Evolutionary conservation across 1,140 invertebrate genomes (phyloP).

Genomic region (Zophobas atratus): DNA sequence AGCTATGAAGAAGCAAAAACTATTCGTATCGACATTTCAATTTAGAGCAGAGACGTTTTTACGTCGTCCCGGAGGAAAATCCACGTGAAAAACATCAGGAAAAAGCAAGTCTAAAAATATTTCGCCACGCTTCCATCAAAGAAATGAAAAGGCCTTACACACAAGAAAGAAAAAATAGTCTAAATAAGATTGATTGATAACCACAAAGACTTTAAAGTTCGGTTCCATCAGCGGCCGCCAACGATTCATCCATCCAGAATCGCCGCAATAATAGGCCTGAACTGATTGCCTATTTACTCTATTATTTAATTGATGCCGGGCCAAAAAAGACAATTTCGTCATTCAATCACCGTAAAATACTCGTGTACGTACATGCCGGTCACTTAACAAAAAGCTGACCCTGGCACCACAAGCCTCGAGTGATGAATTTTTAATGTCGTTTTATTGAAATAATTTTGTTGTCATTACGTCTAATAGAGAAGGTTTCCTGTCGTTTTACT

Average conservation of each 20-base stretch:
- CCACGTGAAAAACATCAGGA: conserved; percentile 9
- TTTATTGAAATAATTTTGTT: conserved; percentile 29
- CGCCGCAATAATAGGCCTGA: conserved; percentile 3
- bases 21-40: conserved; percentile 25
- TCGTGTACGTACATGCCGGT: conserved; percentile 7
- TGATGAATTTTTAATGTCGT: conserved; percentile 35
- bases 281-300: conserved; percentile 30
- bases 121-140: conserved; percentile 15
- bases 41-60: conserved; percentile 32
- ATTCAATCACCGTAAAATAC: conserved; percentile 32
- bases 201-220: conserved; percentile 23
- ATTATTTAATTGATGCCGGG: conserved; percentile 32
- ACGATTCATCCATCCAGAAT: conserved; percentile 15
- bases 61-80: conserved; percentile 15
- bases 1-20: conserved; percentile 19
- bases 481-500: conserved; percentile 8
- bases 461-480: conserved; percentile 33
- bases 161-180: conserved; percentile 21
- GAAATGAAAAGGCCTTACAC: conserved; percentile 25
- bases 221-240: conserved; percentile 21
- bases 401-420: background rate
- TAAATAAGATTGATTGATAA: conserved; percentile 36
- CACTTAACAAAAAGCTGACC: conserved; percentile 28
- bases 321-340: conserved; percentile 28
- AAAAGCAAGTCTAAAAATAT: conserved; percentile 8